These are phyloP conservation scores for Synergus gifuensis DNA, from an alignment of 2,888 invertebrate genomes.

Conservation along the genomic window DNA sequence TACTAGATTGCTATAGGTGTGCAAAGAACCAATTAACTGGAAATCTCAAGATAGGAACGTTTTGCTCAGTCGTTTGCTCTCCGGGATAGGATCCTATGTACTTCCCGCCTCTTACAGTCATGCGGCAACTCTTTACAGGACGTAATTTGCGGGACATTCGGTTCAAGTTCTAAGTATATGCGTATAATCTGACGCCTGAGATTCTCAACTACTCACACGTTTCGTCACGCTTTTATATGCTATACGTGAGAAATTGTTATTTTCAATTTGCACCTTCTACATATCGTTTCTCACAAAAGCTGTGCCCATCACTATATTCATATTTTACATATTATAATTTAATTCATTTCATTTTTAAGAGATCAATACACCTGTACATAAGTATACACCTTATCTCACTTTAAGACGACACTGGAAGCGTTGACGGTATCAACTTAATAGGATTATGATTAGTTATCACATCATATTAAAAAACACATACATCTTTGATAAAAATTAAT, in stretches of 20 bases:
- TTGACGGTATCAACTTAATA: neutral
- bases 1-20: conserved; percentile 63
- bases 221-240: conserved; percentile 27
- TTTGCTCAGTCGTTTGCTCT: conserved; percentile 62
- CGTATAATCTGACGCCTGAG: conserved; percentile 40
- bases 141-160: conserved; percentile 61
- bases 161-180: conserved; percentile 42
- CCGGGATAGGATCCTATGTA: conserved; percentile 59
- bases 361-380: neutral
- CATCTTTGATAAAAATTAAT: no score
- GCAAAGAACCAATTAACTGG: conserved; percentile 70
- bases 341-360: neutral
- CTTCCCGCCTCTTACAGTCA: conserved; percentile 66
- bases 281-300: conserved; percentile 11
- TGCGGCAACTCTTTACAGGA: conserved; percentile 56
- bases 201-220: conserved; percentile 38
- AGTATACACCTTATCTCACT: neutral
- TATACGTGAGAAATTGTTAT: conserved; percentile 24
- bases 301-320: neutral
- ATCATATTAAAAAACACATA: no score
- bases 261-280: conserved; percentile 21
- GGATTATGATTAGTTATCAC: neutral
- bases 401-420: neutral
- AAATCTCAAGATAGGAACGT: conserved; percentile 62
- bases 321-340: conserved; percentile 20